Evolutionary conservation across 2,113 vertebrate genomes (phyloP).

Genomic region (Alouatta palliata): DNA sequence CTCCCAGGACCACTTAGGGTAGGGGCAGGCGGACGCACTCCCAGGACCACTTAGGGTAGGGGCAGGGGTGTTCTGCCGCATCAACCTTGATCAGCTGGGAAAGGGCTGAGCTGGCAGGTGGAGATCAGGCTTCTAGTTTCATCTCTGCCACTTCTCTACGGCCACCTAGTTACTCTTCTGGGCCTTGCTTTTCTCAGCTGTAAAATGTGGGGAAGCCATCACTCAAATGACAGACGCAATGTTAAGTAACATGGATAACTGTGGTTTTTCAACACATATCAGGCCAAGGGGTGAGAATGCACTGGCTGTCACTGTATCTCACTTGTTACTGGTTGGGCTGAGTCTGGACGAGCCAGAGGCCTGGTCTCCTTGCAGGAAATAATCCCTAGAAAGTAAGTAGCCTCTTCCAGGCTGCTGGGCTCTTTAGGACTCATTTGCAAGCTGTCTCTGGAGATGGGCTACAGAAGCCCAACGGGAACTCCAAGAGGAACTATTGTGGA

Average conservation of each 20-base stretch:
- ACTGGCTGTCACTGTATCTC: not conserved
- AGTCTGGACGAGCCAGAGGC: not conserved
- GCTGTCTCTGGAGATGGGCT: not conserved
- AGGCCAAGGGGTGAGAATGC: not conserved
- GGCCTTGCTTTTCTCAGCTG: not conserved
- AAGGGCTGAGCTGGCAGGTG: not conserved
- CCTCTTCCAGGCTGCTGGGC: not conserved
- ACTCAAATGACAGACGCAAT: not conserved
- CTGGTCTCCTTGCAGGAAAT: not conserved
- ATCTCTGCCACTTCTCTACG: not conserved
- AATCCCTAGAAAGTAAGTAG: not conserved
- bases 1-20: not conserved
- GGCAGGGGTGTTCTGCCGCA: not conserved
- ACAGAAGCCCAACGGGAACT: not conserved
- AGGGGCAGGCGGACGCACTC: not conserved
- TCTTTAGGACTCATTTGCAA: not conserved
- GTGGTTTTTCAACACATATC: not conserved
- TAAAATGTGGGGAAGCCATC: conserved; percentile 22
- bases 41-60: not conserved
- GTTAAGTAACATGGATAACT: not conserved
- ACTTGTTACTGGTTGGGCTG: not conserved
- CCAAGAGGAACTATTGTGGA: not conserved
- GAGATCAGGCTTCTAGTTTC: not conserved
- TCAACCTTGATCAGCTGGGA: not conserved
- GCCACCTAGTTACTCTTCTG: not conserved